These are phyloP conservation scores for Hippoglossus stenolepis DNA, from an alignment of 2,113 vertebrate genomes.

Conservation along the genomic window DNA sequence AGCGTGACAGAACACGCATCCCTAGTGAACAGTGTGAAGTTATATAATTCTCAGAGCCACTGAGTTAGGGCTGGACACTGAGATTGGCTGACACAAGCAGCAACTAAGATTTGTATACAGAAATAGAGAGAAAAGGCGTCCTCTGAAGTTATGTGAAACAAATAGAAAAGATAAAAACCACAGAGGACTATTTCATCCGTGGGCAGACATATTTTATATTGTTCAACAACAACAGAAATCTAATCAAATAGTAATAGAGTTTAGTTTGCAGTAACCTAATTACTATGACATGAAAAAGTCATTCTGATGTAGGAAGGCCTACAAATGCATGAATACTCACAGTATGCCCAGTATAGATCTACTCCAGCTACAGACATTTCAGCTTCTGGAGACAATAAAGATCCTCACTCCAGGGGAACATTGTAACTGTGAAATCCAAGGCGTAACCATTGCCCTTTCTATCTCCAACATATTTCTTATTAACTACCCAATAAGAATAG, in stretches of 20 bases:
- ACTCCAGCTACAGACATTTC: constrained; percentile 16
- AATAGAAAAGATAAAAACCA: constrained; percentile 14
- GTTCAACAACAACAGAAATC: constrained; percentile 8
- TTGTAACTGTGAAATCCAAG: neutral
- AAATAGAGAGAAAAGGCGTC: constrained; percentile 33
- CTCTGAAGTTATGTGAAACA: constrained; percentile 32
- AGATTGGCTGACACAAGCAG: constrained; percentile 70
- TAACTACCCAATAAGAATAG: constrained; percentile 7
- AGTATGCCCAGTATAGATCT: constrained; percentile 5
- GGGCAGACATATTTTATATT: constrained; percentile 15
- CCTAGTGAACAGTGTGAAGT: constrained; percentile 70
- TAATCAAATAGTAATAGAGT: constrained; percentile 22
- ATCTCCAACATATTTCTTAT: neutral
- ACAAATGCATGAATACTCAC: constrained; percentile 23
- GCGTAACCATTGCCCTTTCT: neutral
- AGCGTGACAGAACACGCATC: constrained; percentile 71
- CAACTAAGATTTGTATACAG: constrained; percentile 42
- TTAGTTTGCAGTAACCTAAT: constrained; percentile 34
- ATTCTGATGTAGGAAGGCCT: constrained; percentile 4
- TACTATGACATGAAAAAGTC: constrained; percentile 24
- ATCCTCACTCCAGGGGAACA: neutral
- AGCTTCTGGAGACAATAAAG: constrained; percentile 22
- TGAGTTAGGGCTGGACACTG: constrained; percentile 54
- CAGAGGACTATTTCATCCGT: constrained; percentile 14
- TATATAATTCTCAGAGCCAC: constrained; percentile 75